These are phyloP conservation scores for Drosophila kurseongensis DNA, from an alignment of 1,140 invertebrate genomes.

Conservation along the genomic window DNA sequence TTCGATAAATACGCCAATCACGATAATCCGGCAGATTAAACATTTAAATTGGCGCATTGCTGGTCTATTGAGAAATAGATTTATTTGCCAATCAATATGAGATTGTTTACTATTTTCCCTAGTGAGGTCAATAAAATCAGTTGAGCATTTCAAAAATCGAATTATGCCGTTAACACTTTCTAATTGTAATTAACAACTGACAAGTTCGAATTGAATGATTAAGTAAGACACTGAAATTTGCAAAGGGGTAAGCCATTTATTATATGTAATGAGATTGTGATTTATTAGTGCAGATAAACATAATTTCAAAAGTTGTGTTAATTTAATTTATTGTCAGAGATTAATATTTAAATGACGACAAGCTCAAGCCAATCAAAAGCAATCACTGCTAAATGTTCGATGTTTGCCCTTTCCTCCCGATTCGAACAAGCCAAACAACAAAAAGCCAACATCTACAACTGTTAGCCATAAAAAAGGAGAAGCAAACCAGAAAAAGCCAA, in stretches of 20 bases:
- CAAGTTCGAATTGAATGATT: background rate
- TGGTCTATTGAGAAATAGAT: background rate
- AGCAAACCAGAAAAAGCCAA: slow-evolving; percentile 17
- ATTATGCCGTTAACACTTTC: too few relatives aligned
- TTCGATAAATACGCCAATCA: slow-evolving; percentile 36
- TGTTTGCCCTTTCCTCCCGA: slow-evolving; percentile 4
- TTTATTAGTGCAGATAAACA: too few relatives aligned
- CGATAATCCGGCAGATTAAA: slow-evolving; percentile 31
- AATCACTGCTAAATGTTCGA: slow-evolving; percentile 19
- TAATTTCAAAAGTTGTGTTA: background rate
- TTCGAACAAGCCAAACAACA: slow-evolving; percentile 9
- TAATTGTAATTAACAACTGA: background rate
- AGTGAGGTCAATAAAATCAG: background rate
- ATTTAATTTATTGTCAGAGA: background rate
- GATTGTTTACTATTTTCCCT: background rate
- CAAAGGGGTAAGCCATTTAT: background rate
- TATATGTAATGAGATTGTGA: background rate
- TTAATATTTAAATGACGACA: background rate
- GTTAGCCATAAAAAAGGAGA: slow-evolving; percentile 16
- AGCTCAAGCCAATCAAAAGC: background rate
- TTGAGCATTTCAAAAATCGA: background rate
- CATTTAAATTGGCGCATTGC: slow-evolving; percentile 26
- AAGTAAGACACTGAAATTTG: background rate
- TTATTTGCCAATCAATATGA: background rate
- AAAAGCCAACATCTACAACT: slow-evolving; percentile 10